phyloP scores from a whole-genome alignment of 2,797 vertebrate species.

The Sciurus vulgaris region DNA sequence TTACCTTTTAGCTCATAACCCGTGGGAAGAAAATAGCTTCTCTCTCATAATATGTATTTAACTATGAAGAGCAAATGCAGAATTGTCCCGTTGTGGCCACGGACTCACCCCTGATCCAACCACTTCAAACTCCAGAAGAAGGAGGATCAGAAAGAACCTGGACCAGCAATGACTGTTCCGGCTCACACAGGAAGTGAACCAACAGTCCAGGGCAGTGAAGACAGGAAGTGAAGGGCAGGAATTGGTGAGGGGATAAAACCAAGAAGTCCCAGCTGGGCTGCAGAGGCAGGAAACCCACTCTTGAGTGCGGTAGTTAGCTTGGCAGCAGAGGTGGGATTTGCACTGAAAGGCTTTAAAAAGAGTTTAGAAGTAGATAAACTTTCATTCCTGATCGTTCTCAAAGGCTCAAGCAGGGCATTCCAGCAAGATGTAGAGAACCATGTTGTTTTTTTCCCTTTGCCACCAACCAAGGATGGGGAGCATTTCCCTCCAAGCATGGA shows the following conservation, averaged over 20 bases:
- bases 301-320: background rate
- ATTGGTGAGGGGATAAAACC: accelerated
- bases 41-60: background rate
- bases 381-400: background rate
- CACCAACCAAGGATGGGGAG: background rate
- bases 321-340: background rate
- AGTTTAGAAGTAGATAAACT: background rate
- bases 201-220: background rate
- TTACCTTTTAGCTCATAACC: background rate
- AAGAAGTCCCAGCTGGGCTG: background rate
- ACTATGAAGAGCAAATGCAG: background rate
- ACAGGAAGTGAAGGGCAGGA: too few relatives aligned
- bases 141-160: background rate
- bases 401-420: background rate
- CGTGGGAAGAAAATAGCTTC: background rate
- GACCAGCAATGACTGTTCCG: background rate
- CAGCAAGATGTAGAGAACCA: background rate
- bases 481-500: background rate
- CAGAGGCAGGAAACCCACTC: background rate
- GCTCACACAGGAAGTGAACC: background rate
- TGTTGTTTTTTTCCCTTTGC: background rate
- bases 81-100: background rate
- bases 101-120: background rate
- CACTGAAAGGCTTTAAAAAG: background rate
- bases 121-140: background rate